A percentile compares a stretch with the other conserved stretches of the same genome.
Conservation (phyloP, 2,888 invertebrate genomes). For the Agrypnus murinus region DNA sequence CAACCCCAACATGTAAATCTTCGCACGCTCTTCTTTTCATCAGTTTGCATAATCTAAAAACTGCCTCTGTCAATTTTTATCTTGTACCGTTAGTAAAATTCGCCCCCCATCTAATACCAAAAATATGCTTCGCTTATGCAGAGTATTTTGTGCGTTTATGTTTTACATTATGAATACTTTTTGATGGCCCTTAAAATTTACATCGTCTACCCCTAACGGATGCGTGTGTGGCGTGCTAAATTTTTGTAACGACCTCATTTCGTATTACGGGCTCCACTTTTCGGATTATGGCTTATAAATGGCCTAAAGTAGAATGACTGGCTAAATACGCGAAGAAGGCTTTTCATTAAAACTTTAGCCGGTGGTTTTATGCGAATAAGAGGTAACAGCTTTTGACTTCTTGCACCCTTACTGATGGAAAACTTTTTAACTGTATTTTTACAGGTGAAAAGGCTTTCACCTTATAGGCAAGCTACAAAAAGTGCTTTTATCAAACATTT, state of each 20-base stretch:
- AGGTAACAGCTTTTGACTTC: conserved; percentile 5
- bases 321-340: conserved; percentile 34
- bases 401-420: background rate
- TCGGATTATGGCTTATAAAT: conserved; percentile 35
- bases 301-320: conserved; percentile 31
- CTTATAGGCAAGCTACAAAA: background rate
- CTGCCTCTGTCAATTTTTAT: conserved; percentile 24
- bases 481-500: background rate
- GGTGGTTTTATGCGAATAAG: conserved; percentile 20
- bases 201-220: conserved; percentile 36
- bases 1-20: conserved; percentile 18
- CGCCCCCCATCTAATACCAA: conserved; percentile 4
- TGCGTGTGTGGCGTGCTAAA: conserved; percentile 43
- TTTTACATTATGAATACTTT: conserved; percentile 38
- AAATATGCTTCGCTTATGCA: conserved; percentile 12
- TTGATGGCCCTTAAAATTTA: conserved; percentile 45
- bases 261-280: conserved; percentile 34
- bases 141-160: conserved; percentile 37
- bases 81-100: conserved; percentile 14
- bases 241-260: conserved; percentile 45
- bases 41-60: conserved; percentile 38
- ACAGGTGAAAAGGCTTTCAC: conserved; percentile 28
- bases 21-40: conserved; percentile 28
- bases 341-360: conserved; percentile 38
- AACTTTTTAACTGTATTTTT: conserved; percentile 23